phyloP scores from a whole-genome alignment of 2,888 invertebrate genomes.

The Agrypnus murinus region DNA sequence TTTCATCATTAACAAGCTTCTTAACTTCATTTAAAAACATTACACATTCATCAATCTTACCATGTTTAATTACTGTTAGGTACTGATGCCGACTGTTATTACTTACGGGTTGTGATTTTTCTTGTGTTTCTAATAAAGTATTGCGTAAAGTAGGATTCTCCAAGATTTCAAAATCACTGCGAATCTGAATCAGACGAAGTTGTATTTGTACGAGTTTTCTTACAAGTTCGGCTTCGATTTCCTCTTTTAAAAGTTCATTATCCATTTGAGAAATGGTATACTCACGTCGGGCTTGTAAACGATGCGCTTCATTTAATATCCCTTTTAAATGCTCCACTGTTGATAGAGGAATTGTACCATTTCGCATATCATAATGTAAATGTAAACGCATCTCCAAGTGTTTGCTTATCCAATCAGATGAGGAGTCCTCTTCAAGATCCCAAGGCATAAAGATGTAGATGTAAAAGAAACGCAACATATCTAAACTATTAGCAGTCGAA shows the following conservation, averaged over 20 bases:
- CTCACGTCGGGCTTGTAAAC: constrained; percentile 72
- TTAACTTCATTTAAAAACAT: constrained; percentile 70
- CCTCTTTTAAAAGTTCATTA: constrained; percentile 66
- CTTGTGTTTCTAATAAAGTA: constrained; percentile 66
- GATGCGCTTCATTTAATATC: constrained; percentile 74
- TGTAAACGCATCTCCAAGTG: constrained; percentile 74
- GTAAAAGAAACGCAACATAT: constrained; percentile 80
- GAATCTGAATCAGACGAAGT: constrained; percentile 75
- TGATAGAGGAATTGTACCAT: constrained; percentile 72
- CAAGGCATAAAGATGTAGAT: constrained; percentile 81
- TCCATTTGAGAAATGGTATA: constrained; percentile 69
- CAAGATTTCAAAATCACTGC: constrained; percentile 75
- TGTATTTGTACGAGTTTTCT: constrained; percentile 74
- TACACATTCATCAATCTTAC: constrained; percentile 71
- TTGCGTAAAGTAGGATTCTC: constrained; percentile 76
- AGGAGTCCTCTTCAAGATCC: constrained; percentile 79
- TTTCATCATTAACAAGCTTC: constrained; percentile 65
- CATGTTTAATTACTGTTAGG: constrained; percentile 72
- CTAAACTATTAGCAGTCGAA: constrained; percentile 78
- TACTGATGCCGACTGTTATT: constrained; percentile 56
- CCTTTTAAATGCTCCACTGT: constrained; percentile 73
- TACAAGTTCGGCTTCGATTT: constrained; percentile 62
- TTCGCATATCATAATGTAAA: constrained; percentile 76
- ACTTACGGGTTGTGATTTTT: constrained; percentile 51
- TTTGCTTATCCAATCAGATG: constrained; percentile 74